Conservation (phyloP, 2,888 invertebrate species). For the Toxonevra muliebris region DNA sequence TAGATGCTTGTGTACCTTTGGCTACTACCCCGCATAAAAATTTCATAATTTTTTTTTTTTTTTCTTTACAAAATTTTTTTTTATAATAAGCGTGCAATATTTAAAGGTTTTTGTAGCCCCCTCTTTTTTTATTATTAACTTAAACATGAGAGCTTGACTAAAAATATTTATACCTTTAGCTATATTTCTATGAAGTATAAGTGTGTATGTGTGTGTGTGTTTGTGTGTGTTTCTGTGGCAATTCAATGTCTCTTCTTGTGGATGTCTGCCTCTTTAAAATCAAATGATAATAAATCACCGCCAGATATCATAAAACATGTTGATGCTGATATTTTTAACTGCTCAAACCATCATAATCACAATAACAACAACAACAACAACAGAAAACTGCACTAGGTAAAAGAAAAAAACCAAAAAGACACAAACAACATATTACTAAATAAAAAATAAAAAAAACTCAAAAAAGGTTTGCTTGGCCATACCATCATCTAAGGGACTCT, state of each 20-base stretch:
- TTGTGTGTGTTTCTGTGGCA: slow-evolving; percentile 1
- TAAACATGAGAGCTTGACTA: not conserved
- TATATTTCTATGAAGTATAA: not conserved
- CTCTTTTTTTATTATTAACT: no score
- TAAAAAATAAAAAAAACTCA: no score
- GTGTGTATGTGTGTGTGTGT: slow-evolving; percentile 1
- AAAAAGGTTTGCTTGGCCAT: no score
- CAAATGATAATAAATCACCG: slow-evolving; percentile 63
- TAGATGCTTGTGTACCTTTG: no score
- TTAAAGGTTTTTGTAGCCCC: slow-evolving; percentile 20
- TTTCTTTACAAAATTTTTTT: slow-evolving; percentile 15
- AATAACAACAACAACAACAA: slow-evolving; percentile 9
- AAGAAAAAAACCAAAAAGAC: no score
- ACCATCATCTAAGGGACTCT: no score
- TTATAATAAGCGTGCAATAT: slow-evolving; percentile 29
- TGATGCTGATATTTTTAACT: slow-evolving; percentile 44
- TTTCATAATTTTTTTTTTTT: no score
- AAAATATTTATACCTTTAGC: slow-evolving; percentile 1
- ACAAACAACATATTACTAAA: no score
- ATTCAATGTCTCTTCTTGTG: no score
- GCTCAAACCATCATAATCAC: slow-evolving; percentile 48
- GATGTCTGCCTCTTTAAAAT: slow-evolving; percentile 53
- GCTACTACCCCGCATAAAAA: no score
- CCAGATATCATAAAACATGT: slow-evolving; percentile 63
- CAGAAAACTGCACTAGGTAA: not conserved